phyloP scores from a whole-genome alignment of 2,888 invertebrate species.

The Diachrysia chrysitis region DNA sequence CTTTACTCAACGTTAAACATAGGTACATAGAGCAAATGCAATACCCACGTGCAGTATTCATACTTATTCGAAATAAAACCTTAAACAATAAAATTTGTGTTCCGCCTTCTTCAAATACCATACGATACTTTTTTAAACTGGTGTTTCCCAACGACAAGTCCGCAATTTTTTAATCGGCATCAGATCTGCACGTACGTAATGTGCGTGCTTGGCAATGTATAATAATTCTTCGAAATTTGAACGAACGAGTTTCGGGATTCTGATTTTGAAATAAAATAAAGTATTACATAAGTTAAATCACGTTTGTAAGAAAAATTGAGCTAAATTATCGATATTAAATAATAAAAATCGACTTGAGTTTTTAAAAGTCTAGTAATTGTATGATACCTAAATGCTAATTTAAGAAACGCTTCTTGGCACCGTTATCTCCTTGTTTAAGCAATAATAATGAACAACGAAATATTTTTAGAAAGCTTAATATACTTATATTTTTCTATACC shows the following conservation, averaged over 20 bases:
- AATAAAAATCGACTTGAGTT: neutral
- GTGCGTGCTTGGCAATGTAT: conserved; percentile 31
- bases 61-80: conserved; percentile 23
- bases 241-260: conserved; percentile 38
- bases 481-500: conserved; percentile 14
- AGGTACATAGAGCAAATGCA: neutral
- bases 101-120: conserved; percentile 53
- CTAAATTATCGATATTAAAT: neutral
- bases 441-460: conserved; percentile 25
- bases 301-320: neutral
- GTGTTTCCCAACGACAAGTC: conserved; percentile 45
- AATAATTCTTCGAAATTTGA: conserved; percentile 50
- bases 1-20: neutral
- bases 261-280: conserved; percentile 37
- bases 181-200: conserved; percentile 42
- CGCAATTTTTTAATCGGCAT: conserved; percentile 33
- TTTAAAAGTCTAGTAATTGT: neutral
- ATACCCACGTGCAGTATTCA: neutral
- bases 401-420: conserved; percentile 42
- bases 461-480: conserved; percentile 44
- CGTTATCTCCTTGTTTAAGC: conserved; percentile 22
- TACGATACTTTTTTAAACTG: conserved; percentile 26
- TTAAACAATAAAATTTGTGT: conserved; percentile 43
- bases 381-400: conserved; percentile 31
- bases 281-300: conserved; percentile 10